Evolutionary conservation across 2,113 vertebrate genomes (phyloP).

Genomic region (Gnathonemus longibarbis): DNA sequence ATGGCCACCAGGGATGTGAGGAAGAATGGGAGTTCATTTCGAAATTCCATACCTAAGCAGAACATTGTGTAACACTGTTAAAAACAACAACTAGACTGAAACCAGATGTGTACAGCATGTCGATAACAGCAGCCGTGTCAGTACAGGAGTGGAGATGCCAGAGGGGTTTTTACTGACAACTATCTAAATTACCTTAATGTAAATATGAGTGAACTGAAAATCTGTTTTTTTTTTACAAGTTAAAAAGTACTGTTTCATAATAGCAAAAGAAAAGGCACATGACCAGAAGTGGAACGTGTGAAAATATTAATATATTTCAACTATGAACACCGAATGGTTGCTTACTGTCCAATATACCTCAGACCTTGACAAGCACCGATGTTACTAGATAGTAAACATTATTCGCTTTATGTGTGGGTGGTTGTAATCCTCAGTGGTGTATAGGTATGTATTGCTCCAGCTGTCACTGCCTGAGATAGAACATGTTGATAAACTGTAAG

Average conservation of each 20-base stretch:
- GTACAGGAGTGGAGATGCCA: background rate
- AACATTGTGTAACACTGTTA: background rate
- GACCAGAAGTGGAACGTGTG: background rate
- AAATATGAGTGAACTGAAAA: background rate
- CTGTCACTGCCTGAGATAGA: background rate
- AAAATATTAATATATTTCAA: background rate
- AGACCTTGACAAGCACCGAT: background rate
- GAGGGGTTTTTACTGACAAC: background rate
- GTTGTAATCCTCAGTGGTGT: background rate
- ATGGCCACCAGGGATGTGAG: background rate
- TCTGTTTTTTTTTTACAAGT: background rate
- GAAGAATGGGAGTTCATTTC: background rate
- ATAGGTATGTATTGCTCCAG: background rate
- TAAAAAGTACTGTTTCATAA: background rate
- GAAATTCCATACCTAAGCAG: background rate
- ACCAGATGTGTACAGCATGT: background rate
- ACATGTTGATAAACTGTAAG: background rate
- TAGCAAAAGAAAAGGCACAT: background rate
- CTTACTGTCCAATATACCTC: background rate
- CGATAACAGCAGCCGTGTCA: background rate
- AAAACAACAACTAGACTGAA: background rate
- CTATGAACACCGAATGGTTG: background rate
- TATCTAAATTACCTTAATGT: background rate
- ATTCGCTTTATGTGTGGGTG: background rate
- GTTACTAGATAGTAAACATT: background rate